Percentiles rank a stretch among this genome's conserved stretches.
Conservation (phyloP, 2,797 vertebrate species). For the Lepilemur ruficaudatus region DNA sequence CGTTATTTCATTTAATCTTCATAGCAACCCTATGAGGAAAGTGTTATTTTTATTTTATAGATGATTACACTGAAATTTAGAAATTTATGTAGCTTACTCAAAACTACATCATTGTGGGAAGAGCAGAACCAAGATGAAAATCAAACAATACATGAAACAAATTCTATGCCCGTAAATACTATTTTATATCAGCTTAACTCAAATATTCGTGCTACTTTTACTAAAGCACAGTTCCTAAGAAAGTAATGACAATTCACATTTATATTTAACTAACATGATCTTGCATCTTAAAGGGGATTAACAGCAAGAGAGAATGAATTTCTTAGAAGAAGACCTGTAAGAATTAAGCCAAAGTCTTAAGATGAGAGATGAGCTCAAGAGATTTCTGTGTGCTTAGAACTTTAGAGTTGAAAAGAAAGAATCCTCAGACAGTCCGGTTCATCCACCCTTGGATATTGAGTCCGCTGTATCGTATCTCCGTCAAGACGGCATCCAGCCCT, state of each 20-base stretch:
- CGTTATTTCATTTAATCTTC: conserved; percentile 49
- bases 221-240: background rate
- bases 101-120: background rate
- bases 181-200: background rate
- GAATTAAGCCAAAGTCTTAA: background rate
- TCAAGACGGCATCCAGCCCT: background rate
- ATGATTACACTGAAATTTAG: conserved; percentile 25
- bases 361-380: background rate
- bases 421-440: background rate
- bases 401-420: background rate
- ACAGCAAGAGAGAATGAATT: background rate
- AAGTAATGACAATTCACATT: background rate
- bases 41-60: conserved; percentile 37
- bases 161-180: background rate
- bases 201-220: background rate
- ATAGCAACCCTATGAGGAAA: background rate
- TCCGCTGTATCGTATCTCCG: background rate
- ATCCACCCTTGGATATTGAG: background rate
- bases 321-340: background rate
- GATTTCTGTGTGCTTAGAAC: background rate
- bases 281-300: background rate
- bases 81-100: conserved; percentile 18
- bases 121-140: conserved; percentile 25
- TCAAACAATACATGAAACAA: background rate
- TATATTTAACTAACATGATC: background rate